Evolutionary conservation across 1,140 invertebrate species (phyloP).

Genomic region (Saccostrea glomerata): DNA sequence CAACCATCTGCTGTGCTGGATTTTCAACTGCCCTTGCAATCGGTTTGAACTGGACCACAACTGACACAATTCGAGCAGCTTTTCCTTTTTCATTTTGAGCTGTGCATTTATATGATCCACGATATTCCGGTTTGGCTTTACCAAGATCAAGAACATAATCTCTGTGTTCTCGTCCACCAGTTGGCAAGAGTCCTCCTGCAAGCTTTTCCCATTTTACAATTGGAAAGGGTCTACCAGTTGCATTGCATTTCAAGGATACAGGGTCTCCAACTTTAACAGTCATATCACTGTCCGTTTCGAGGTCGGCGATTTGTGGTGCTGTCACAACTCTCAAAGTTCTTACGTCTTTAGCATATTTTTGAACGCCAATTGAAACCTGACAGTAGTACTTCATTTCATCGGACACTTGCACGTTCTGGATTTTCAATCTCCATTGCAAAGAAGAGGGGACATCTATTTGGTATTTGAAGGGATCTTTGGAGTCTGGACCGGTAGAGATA

Average conservation of each 20-base stretch:
- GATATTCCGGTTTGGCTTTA: slow-evolving; percentile 55
- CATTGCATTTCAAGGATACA: slow-evolving; percentile 63
- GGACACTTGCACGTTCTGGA: slow-evolving; percentile 68
- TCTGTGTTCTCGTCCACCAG: slow-evolving; percentile 63
- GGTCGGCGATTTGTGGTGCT: slow-evolving; percentile 65
- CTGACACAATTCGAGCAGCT: slow-evolving; percentile 58
- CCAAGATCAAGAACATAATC: slow-evolving; percentile 56
- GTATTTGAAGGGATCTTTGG: slow-evolving; percentile 67
- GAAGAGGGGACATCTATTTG: slow-evolving; percentile 65
- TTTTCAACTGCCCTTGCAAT: neutral
- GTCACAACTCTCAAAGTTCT: slow-evolving; percentile 54
- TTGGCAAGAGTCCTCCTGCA: slow-evolving; percentile 67
- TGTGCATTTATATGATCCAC: slow-evolving; percentile 69
- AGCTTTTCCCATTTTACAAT: slow-evolving; percentile 66
- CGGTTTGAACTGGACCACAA: neutral
- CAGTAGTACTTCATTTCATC: slow-evolving; percentile 68
- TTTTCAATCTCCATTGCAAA: slow-evolving; percentile 65
- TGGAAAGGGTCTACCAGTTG: slow-evolving; percentile 67
- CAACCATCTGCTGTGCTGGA: slow-evolving; percentile 13
- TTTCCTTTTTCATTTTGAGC: slow-evolving; percentile 66
- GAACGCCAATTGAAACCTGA: slow-evolving; percentile 59
- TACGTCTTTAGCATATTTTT: slow-evolving; percentile 59
- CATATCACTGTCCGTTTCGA: slow-evolving; percentile 69
- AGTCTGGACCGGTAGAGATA: slow-evolving; percentile 61
- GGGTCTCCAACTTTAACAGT: slow-evolving; percentile 61